phyloP scores from a whole-genome alignment of 2,113 vertebrate species.

The Indicator indicator region DNA sequence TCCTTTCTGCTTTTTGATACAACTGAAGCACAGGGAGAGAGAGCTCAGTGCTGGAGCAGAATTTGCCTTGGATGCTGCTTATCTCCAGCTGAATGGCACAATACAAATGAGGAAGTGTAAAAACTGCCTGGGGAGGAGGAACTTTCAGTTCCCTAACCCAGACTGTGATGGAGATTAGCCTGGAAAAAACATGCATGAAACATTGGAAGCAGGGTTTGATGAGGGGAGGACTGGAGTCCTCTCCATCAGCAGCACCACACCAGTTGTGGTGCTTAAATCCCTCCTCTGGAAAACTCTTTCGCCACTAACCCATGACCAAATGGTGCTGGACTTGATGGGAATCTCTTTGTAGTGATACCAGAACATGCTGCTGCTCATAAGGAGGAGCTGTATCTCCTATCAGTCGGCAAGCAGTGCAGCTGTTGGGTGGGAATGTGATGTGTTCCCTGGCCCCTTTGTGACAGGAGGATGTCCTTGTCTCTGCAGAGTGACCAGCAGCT shows the following conservation, averaged over 20 bases:
- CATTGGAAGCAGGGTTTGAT: accelerated
- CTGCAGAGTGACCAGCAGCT: constrained; percentile 95
- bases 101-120: constrained; percentile 13
- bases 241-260: accelerated
- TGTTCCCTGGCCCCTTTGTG: not conserved
- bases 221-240: not conserved
- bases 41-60: not conserved
- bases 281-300: not conserved
- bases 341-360: not conserved
- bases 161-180: not conserved
- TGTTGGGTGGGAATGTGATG: not conserved
- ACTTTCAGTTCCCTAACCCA: constrained; percentile 1
- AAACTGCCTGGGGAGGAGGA: not conserved
- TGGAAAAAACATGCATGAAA: not conserved
- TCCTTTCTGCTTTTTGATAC: not conserved
- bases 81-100: not conserved
- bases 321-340: not conserved
- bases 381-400: accelerated
- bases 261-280: not conserved
- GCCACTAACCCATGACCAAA: accelerated
- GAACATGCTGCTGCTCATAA: not conserved
- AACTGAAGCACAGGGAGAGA: not conserved
- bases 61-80: not conserved
- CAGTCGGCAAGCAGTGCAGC: not conserved
- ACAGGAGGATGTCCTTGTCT: not conserved